A percentile compares a stretch with the other conserved stretches of the same genome.
Conservation (phyloP, 2,797 vertebrate species). For the Octomys mimax region DNA sequence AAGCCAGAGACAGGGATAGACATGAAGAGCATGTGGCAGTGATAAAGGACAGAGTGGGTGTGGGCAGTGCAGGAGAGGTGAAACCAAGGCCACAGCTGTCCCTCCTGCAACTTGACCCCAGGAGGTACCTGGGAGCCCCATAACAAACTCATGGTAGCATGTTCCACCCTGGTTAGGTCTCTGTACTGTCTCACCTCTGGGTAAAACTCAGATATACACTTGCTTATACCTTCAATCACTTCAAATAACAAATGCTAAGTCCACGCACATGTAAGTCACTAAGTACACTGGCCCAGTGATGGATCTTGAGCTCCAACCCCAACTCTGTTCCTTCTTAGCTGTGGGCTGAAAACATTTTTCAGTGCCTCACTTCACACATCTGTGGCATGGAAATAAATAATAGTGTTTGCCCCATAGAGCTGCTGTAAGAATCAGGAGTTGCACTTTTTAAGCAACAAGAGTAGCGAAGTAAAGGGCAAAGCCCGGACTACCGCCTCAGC, state of each 20-base stretch:
- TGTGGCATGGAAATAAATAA: neutral
- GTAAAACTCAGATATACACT: neutral
- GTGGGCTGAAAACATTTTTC: neutral
- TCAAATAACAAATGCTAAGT: neutral
- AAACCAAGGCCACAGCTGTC: neutral
- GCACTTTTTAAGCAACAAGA: neutral
- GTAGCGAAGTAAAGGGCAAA: neutral
- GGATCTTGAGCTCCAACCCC: neutral
- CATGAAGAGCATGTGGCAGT: neutral
- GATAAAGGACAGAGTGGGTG: neutral
- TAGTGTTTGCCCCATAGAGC: neutral
- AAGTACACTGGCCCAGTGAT: neutral
- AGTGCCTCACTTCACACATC: neutral
- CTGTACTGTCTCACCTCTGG: neutral
- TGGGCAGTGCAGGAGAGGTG: accelerated
- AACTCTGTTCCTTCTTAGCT: neutral
- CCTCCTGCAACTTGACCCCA: neutral
- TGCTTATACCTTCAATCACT: neutral
- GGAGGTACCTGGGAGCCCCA: neutral
- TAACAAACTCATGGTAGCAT: neutral
- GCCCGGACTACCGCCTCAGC: neutral
- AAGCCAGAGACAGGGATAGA: neutral
- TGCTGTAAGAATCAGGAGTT: neutral
- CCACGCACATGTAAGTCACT: accelerated
- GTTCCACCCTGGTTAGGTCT: neutral